Base-by-base conservation (phyloP, 2,888 invertebrate genomes). In the Melinopterus prodromus region DNA sequence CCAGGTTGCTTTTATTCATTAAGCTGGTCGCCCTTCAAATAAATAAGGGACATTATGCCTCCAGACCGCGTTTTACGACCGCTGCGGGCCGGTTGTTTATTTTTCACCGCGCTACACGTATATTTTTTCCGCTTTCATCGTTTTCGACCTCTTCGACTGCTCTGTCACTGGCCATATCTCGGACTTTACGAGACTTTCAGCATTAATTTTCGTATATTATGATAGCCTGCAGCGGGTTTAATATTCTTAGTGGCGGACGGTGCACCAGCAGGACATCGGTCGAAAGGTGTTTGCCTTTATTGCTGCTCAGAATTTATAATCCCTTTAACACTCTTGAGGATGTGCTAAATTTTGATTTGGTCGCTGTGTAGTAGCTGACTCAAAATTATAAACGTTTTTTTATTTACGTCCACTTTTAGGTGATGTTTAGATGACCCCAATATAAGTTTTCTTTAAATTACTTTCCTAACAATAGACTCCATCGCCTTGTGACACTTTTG, bases 1-100 rank as follows among this genome's bases (percentile, higher is more conserved):
- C 78, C 78, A 75, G 70, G 75, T 76, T 70, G 75, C 76, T 71
- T 71, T 70, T 70, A 77, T 80, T 76, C 76, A 78, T 78, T 78
- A 76, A 80, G 78, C 76, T 80, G 71, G 76, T 78, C 78, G 70
- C 76, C 71, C 71, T 77, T 76, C 36, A 16, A 38, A 76, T 76
- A 53, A 76, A 76, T 74, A 74, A 14, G n/a, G 74, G 35, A 74
- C 35, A 37, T 74, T 74, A 74, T 74, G 74, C 74, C 53, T 53
- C 53, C 53, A 53, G 53, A 53, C 53, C 53, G 53, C 53, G 53
- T 53, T 53, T 53, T 53, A 53, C 53, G 53, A 53, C 53, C 53
- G 5, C 53, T 7, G 53, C 53, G 9, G 53, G 53, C 53, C 53
- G 7, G 53, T 53, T 53, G 53, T 53, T 53, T 53, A 53, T 53